Evolutionary conservation across 2,113 vertebrate genomes (phyloP).

Genomic region (Ailurus styani): DNA sequence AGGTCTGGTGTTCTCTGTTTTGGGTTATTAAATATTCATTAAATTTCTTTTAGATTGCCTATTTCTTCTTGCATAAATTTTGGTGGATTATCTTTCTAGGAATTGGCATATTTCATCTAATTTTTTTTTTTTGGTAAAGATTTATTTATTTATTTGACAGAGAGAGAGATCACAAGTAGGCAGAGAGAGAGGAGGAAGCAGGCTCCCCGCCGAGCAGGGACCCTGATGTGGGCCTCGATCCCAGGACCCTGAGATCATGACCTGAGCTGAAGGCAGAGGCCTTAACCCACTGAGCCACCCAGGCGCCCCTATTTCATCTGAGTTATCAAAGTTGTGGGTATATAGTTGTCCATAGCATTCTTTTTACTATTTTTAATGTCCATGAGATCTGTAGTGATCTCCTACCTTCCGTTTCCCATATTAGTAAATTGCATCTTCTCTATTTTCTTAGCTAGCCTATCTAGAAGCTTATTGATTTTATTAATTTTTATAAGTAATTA

Average conservation of each 20-base stretch:
- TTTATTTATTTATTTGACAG: too few relatives aligned
- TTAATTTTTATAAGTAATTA: too few relatives aligned
- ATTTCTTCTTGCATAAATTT: neutral
- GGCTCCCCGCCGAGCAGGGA: too few relatives aligned
- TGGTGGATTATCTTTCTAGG: neutral
- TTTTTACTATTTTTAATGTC: neutral
- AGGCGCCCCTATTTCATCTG: neutral
- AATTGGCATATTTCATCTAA: neutral
- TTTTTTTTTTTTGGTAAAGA: too few relatives aligned
- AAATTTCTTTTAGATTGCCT: neutral
- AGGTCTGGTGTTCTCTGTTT: neutral
- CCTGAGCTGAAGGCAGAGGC: too few relatives aligned
- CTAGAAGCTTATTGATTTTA: neutral
- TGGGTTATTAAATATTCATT: neutral
- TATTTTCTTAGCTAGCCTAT: neutral
- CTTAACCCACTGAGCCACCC: too few relatives aligned
- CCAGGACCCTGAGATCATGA: too few relatives aligned
- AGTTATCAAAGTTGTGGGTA: neutral
- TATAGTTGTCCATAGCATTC: neutral
- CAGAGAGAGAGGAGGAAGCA: too few relatives aligned
- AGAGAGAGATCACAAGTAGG: too few relatives aligned
- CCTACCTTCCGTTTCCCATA: neutral
- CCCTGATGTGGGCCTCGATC: too few relatives aligned
- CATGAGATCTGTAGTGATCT: neutral
- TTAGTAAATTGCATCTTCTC: neutral